A percentile compares a stretch with the other conserved stretches of the same genome.
Evolutionary conservation across 2,797 vertebrate genomes (phyloP).

Genomic region (Lacerta viridis): DNA sequence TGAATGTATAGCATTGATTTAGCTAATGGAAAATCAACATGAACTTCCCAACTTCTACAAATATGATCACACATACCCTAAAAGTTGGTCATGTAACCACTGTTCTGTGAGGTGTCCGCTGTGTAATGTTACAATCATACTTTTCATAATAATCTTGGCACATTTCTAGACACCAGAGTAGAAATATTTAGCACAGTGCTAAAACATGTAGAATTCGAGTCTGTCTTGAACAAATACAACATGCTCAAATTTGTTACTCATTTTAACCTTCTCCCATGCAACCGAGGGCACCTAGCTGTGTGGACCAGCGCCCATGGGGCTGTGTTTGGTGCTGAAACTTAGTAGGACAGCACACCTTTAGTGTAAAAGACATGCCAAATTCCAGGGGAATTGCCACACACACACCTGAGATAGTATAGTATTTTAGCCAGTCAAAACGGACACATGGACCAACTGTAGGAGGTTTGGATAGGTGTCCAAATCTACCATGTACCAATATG

Average conservation of each 20-base stretch:
- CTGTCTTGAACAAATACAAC: constrained; percentile 38
- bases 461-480: not conserved
- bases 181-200: constrained; percentile 14
- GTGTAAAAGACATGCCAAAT: not conserved
- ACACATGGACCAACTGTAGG: not conserved
- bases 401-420: not conserved
- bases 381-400: not conserved
- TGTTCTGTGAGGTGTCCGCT: not conserved
- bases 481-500: not conserved
- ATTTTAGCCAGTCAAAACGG: too few relatives aligned
- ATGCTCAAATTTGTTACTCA: constrained; percentile 15
- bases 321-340: not conserved
- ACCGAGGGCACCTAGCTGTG: not conserved
- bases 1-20: constrained; percentile 15
- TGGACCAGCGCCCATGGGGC: not conserved
- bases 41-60: not conserved
- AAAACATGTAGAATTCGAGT: constrained; percentile 18
- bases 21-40: constrained; percentile 24
- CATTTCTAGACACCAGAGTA: constrained; percentile 24
- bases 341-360: too few relatives aligned
- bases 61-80: not conserved
- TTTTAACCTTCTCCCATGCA: not conserved
- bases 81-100: not conserved
- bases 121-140: not conserved
- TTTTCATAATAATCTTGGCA: constrained; percentile 9